phyloP scores from a whole-genome alignment of 2,113 vertebrate species.

The Peromyscus californicus region DNA sequence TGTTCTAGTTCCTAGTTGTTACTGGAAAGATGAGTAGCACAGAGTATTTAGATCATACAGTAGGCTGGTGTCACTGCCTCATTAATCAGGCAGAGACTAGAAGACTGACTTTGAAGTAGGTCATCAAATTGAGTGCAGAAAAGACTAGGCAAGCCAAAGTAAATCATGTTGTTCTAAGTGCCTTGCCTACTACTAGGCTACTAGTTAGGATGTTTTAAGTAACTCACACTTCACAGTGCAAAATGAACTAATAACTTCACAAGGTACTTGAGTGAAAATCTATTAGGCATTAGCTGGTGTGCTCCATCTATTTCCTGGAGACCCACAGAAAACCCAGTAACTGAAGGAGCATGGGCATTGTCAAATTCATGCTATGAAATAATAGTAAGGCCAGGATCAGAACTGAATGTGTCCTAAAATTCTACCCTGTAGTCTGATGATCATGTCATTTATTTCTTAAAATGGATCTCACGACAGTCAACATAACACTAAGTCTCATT shows the following conservation, averaged over 20 bases:
- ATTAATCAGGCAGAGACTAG: background rate
- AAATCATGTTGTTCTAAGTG: conserved; percentile 10
- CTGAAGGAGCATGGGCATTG: background rate
- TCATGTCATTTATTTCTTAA: background rate
- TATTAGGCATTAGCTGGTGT: background rate
- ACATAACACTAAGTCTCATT: background rate
- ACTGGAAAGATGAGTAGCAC: background rate
- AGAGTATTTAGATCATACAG: background rate
- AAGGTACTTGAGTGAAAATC: background rate
- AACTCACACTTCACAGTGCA: background rate
- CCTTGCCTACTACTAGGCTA: background rate
- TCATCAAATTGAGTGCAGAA: conserved; percentile 32
- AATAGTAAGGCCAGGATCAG: background rate
- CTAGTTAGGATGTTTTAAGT: background rate
- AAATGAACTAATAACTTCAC: background rate
- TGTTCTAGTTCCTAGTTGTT: background rate
- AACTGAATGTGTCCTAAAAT: background rate
- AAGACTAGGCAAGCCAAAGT: conserved; percentile 13
- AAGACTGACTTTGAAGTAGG: background rate
- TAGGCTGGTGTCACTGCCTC: background rate
- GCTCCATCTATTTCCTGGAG: background rate
- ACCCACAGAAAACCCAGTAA: conserved; percentile 1
- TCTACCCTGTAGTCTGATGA: background rate
- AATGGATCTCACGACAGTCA: background rate
- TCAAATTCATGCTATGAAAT: background rate